A percentile compares a stretch with the other conserved stretches of the same genome.
phyloP scores from a whole-genome alignment of 2,113 vertebrate species.

The Mungos mungo region DNA sequence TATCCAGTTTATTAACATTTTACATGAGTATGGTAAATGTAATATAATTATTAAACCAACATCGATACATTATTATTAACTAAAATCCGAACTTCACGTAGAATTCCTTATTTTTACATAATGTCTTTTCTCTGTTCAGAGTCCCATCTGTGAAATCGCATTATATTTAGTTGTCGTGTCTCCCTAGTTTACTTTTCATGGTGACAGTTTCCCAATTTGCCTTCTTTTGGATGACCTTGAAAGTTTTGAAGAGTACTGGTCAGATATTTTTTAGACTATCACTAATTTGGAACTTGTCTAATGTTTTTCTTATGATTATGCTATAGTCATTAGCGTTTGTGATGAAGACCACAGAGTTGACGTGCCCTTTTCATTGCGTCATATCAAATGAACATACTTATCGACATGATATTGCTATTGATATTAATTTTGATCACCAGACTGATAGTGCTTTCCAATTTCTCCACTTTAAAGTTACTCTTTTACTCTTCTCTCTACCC shows the following conservation, averaged over 20 bases:
- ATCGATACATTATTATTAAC: background rate
- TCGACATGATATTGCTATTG: background rate
- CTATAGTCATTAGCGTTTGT: background rate
- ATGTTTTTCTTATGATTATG: background rate
- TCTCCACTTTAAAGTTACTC: background rate
- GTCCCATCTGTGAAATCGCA: too few relatives aligned
- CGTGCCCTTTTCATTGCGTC: background rate
- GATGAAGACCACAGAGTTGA: background rate
- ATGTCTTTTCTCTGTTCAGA: background rate
- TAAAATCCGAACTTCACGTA: background rate
- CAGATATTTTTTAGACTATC: background rate
- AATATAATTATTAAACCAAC: background rate
- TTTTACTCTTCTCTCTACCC: background rate
- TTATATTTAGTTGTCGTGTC: background rate
- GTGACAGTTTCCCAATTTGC: background rate
- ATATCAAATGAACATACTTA: background rate
- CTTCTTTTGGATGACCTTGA: background rate
- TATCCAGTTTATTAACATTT: background rate
- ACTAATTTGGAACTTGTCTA: background rate
- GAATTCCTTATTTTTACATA: background rate
- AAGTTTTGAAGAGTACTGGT: background rate
- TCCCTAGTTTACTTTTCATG: background rate
- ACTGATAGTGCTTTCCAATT: background rate
- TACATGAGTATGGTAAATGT: background rate
- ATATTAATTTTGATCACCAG: background rate